phyloP scores from a whole-genome alignment of 2,888 invertebrate genomes.

The Malthinus flaveolus region DNA sequence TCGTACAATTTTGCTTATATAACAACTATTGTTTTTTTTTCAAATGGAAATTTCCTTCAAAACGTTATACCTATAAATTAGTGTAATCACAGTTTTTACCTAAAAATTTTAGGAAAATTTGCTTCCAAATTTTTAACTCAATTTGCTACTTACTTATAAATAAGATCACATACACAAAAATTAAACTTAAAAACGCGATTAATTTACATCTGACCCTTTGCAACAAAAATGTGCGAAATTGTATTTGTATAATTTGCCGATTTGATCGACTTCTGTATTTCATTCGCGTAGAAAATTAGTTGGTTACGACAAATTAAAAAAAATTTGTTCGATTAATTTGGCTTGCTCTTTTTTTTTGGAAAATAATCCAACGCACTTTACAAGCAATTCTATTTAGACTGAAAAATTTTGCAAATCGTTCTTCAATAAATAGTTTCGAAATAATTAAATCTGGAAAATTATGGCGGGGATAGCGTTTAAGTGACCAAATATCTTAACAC shows the following conservation, averaged over 20 bases:
- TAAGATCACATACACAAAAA: constrained; percentile 2
- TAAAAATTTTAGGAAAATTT: no score
- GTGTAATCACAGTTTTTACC: no score
- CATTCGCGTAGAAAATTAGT: constrained; percentile 38
- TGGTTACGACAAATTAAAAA: not conserved
- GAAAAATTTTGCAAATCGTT: constrained; percentile 4
- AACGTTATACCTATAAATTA: no score
- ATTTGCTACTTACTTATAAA: not conserved
- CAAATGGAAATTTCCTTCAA: no score
- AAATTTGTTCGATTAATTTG: not conserved
- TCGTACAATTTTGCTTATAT: no score
- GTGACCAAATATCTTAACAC: no score
- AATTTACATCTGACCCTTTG: constrained; percentile 14
- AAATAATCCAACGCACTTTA: not conserved
- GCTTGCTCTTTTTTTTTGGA: no score
- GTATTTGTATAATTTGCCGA: constrained; percentile 57
- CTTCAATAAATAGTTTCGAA: constrained; percentile 20
- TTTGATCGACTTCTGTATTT: constrained; percentile 49
- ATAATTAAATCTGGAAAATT: constrained; percentile 15
- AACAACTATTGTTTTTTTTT: no score
- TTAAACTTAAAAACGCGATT: not conserved
- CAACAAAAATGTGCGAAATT: constrained; percentile 55
- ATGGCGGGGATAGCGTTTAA: constrained; percentile 8
- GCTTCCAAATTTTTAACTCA: not conserved
- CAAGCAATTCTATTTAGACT: constrained; percentile 6